Evolutionary conservation across 2,797 vertebrate genomes (phyloP).

Genomic region (Rhinella marina): DNA sequence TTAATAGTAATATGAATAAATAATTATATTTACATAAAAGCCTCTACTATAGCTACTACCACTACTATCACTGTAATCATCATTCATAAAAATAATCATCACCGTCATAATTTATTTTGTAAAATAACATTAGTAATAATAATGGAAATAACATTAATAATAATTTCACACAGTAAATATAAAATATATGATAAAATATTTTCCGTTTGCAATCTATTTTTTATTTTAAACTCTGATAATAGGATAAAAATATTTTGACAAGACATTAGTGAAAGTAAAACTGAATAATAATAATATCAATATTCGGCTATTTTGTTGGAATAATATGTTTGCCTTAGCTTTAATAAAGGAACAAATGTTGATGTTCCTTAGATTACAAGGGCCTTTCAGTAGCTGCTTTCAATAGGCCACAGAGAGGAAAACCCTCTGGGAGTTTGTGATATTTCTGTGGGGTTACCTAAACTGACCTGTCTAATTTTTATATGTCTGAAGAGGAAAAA

Average conservation of each 20-base stretch:
- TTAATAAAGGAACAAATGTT: slow-evolving; percentile 26
- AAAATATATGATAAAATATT: neutral
- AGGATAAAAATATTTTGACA: neutral
- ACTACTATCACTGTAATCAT: neutral
- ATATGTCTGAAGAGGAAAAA: slow-evolving; percentile 10
- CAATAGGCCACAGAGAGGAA: slow-evolving; percentile 52
- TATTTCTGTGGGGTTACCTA: slow-evolving; percentile 56
- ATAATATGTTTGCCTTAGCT: neutral
- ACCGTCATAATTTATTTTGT: too few relatives aligned
- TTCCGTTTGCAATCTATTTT: neutral
- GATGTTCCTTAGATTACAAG: slow-evolving; percentile 42
- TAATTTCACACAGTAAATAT: neutral
- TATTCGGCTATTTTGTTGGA: neutral
- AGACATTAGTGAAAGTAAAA: neutral
- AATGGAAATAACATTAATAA: neutral
- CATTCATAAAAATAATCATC: neutral
- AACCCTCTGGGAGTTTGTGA: slow-evolving; percentile 52
- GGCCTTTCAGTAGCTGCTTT: slow-evolving; percentile 49
- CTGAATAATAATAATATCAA: neutral
- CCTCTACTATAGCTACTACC: neutral
- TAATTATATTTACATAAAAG: neutral
- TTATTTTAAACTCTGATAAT: neutral
- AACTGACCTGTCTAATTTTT: slow-evolving; percentile 58
- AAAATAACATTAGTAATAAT: neutral
- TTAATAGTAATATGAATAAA: neutral